These are phyloP conservation scores for Pteronura brasiliensis DNA, from an alignment of 2,113 vertebrate species.

Conservation along the genomic window DNA sequence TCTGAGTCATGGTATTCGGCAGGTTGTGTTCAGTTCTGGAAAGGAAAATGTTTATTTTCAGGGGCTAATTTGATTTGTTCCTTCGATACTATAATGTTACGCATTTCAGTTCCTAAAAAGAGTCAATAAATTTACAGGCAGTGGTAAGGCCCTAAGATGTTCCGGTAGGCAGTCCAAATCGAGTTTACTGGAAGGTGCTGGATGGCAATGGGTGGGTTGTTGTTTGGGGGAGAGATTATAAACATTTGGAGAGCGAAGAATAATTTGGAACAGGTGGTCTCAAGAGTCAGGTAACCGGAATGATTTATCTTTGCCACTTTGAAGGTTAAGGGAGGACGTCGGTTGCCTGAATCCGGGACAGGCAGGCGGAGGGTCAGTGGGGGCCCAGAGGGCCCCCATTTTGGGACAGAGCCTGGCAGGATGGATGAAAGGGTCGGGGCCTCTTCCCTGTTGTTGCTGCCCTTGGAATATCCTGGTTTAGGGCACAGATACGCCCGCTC, in stretches of 20 bases:
- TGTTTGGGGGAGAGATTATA: conserved; percentile 30
- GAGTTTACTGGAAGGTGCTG: conserved; percentile 55
- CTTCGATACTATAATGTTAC: not conserved
- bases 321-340: not conserved
- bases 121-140: conserved; percentile 43
- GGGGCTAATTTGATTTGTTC: conserved; percentile 59
- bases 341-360: not conserved
- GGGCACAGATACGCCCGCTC: not conserved
- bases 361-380: not conserved
- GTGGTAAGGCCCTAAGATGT: not conserved
- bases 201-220: not conserved
- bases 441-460: accelerated
- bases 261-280: conserved; percentile 71
- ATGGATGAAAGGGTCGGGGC: not conserved
- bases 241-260: conserved; percentile 58
- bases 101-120: conserved; percentile 54
- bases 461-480: not conserved
- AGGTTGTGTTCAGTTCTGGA: not conserved
- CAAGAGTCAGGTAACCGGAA: conserved; percentile 53
- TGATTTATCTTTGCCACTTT: conserved; percentile 53
- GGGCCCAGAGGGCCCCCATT: not conserved
- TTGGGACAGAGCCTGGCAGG: not conserved
- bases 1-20: not conserved
- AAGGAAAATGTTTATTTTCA: conserved; percentile 33
- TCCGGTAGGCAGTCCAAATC: not conserved